Percentiles rank a stretch among this genome's conserved stretches.
phyloP scores from a whole-genome alignment of 1,140 invertebrate species.

The Diachasmimorpha longicaudata region DNA sequence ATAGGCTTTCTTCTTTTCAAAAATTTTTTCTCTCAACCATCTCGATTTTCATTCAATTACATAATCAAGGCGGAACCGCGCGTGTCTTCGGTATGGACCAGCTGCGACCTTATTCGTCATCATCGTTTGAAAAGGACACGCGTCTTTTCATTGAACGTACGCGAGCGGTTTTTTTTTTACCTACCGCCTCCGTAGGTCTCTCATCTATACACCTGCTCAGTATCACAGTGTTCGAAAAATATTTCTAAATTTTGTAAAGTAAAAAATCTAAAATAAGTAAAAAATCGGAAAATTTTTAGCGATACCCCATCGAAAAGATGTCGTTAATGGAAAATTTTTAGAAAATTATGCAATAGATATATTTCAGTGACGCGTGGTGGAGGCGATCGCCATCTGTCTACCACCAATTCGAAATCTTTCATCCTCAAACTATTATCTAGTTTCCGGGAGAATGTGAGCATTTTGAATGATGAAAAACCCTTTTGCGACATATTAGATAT shows the following conservation, averaged over 20 bases:
- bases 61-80: constrained; percentile 27
- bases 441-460: neutral
- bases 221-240: neutral
- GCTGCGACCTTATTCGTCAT: neutral
- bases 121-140: constrained; percentile 10
- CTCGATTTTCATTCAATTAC: constrained; percentile 20
- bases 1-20: neutral
- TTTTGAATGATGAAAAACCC: neutral
- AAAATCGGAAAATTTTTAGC: too few relatives aligned
- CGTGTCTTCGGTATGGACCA: constrained; percentile 26
- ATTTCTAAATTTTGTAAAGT: too few relatives aligned
- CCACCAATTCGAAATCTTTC: too few relatives aligned
- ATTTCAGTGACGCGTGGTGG: too few relatives aligned
- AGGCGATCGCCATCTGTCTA: too few relatives aligned
- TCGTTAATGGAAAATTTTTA: too few relatives aligned
- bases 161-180: neutral
- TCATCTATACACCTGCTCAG: neutral
- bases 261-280: too few relatives aligned
- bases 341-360: too few relatives aligned
- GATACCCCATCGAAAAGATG: too few relatives aligned
- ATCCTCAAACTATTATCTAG: neutral
- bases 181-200: neutral
- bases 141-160: constrained; percentile 4
- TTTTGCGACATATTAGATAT: neutral
- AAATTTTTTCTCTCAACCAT: neutral